Conservation (phyloP, 1,140 invertebrate genomes). For the Papilio polyxenes region DNA sequence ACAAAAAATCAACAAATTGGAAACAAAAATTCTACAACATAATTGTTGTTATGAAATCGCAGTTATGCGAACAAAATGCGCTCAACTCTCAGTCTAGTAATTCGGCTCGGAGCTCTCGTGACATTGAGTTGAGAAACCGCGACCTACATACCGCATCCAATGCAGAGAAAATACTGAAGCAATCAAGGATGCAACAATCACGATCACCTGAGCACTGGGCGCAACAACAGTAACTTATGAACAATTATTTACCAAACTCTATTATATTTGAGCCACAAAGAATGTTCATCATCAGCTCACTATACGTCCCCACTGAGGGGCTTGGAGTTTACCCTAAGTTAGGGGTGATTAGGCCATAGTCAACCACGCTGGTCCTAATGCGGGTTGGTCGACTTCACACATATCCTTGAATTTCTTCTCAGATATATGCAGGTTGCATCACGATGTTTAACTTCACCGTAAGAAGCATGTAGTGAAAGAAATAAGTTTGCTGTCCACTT, state of each 20-base stretch:
- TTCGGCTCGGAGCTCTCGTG: slow-evolving; percentile 44
- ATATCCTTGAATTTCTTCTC: too few relatives aligned
- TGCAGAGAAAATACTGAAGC: slow-evolving; percentile 60
- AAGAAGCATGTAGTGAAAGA: too few relatives aligned
- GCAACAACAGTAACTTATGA: neutral
- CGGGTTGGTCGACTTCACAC: too few relatives aligned
- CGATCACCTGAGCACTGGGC: slow-evolving; percentile 42
- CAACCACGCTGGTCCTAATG: too few relatives aligned
- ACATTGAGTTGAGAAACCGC: slow-evolving; percentile 62
- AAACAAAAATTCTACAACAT: neutral
- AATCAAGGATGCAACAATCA: slow-evolving; percentile 62
- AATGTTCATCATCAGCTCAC: too few relatives aligned
- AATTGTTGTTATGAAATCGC: neutral
- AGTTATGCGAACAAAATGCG: slow-evolving; percentile 19
- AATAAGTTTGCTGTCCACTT: too few relatives aligned
- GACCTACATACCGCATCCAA: slow-evolving; percentile 65
- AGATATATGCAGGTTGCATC: too few relatives aligned
- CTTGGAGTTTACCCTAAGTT: too few relatives aligned
- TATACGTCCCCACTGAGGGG: too few relatives aligned
- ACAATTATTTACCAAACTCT: slow-evolving; percentile 47
- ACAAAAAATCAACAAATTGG: neutral
- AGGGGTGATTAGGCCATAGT: too few relatives aligned
- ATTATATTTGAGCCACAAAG: slow-evolving; percentile 34
- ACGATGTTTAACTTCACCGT: too few relatives aligned
- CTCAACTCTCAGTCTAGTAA: neutral